Conservation (phyloP, 2,888 invertebrate species). For the Gortyna flavago region DNA sequence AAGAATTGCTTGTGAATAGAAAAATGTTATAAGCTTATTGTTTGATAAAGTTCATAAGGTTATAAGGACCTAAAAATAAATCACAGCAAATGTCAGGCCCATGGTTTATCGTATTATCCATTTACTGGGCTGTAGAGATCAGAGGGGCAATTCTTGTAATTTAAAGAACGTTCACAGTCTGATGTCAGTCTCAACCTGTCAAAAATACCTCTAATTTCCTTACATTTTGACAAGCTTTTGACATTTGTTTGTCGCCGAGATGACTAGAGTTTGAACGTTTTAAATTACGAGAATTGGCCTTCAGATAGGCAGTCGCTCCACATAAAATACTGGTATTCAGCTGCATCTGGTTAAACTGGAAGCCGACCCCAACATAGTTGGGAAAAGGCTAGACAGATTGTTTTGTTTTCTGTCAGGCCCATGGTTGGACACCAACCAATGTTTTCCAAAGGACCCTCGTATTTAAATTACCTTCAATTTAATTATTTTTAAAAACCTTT, state of each 20-base stretch:
- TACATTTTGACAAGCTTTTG: no score
- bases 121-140: background rate
- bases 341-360: background rate
- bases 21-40: background rate
- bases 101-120: background rate
- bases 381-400: background rate
- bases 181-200: no score
- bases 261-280: no score
- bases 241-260: no score
- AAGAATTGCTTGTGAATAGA: background rate
- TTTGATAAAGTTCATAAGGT: background rate
- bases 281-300: no score
- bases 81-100: background rate
- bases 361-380: background rate
- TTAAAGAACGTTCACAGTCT: no score
- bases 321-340: background rate
- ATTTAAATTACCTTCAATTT: background rate
- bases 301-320: background rate
- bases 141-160: no score
- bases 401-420: background rate
- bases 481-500: background rate
- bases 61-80: background rate
- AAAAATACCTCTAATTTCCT: no score
- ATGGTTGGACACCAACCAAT: background rate
- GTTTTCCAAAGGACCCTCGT: background rate